Percentiles rank a stretch among this genome's conserved stretches.
These are phyloP conservation scores for Nudaria mundana DNA, from an alignment of 2,888 invertebrate genomes.

Conservation along the genomic window DNA sequence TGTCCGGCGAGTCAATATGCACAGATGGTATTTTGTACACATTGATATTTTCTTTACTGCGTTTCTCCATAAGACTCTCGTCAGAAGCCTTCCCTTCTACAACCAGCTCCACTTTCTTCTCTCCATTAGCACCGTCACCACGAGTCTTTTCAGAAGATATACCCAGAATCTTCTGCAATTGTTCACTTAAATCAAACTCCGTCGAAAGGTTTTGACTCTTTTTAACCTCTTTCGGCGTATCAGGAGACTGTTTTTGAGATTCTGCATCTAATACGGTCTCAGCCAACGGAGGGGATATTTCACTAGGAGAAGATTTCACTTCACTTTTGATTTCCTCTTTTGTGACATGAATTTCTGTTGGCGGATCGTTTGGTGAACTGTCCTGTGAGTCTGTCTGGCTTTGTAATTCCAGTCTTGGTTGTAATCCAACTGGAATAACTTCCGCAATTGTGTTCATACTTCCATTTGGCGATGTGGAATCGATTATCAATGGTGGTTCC, in stretches of 20 bases:
- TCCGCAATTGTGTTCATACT: constrained; percentile 75
- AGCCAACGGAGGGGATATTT: constrained; percentile 69
- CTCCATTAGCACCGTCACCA: constrained; percentile 46
- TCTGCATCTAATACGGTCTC: constrained; percentile 54
- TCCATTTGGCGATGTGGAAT: constrained; percentile 66
- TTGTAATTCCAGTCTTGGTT: constrained; percentile 61
- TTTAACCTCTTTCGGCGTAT: constrained; percentile 70
- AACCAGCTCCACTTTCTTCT: constrained; percentile 59
- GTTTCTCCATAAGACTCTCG: constrained; percentile 1
- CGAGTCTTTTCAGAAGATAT: constrained; percentile 73
- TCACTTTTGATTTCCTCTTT: constrained; percentile 58
- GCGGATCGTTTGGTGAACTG: constrained; percentile 68
- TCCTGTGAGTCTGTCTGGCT: constrained; percentile 67
- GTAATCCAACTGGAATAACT: constrained; percentile 67
- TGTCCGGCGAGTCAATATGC: constrained; percentile 75
- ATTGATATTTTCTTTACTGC: constrained; percentile 32
- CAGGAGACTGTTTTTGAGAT: constrained; percentile 69
- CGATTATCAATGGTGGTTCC: constrained; percentile 74
- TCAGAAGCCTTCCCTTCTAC: constrained; percentile 71
- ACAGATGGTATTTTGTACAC: constrained; percentile 67
- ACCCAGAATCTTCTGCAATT: constrained; percentile 74
- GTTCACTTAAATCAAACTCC: constrained; percentile 75
- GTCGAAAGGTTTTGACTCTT: constrained; percentile 76
- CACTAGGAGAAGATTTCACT: constrained; percentile 68
- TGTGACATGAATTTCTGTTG: constrained; percentile 69